Evolutionary conservation across 2,888 invertebrate genomes (phyloP), one percentile per base, ranked within the genome.

Genomic region (Mesoligia furuncula): DNA sequence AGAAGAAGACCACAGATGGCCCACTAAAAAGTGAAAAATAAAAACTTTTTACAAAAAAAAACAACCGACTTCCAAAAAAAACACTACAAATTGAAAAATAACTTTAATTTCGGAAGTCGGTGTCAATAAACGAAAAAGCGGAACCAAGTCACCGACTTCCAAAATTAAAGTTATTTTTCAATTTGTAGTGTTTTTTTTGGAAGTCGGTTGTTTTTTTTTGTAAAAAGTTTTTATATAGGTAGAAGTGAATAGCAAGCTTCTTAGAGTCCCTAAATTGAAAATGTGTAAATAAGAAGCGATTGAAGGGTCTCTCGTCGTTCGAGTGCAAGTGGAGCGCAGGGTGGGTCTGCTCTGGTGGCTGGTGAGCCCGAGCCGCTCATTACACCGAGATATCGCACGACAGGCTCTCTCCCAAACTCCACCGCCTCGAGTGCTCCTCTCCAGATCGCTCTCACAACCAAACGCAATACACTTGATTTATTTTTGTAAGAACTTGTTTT

Each of bases 311-410:
- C 39, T 84, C 27, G 62, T 57, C 17, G 45, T 36, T 17, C n/a
- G 45, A 70, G 70, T 68, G 76, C n/a, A 36, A 70, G 70, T 68
- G 76, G 65, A 73, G 67, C 17, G 61, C 15, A 24, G 42, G 9
- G 20, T 45, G 27, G 13, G 8, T 36, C 74, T n/a, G n/a, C n/a
- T n/a, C n/a, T 48, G 45, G 31, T n/a, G 11, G 7, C 24, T 24
- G 54, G 31, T 0, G 39, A 59, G 76, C 24, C 68, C 48, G 54
- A 66, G 73, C 13, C 76, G 79, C 82, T 87, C 86, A 78, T 81
- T 84, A 84, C 45, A 73, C 71, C 84, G 67, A 69, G 87, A 84
- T 84, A 78, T 75, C 73, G 75, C 67, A 65, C 79, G 73, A 83
- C 72, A 80, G 59, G 65, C 79, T 75, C 83, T 81, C 81, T 67